A percentile compares a stretch with the other conserved stretches of the same genome.
phyloP scores from a whole-genome alignment of 2,797 vertebrate species.

The Falco naumanni region DNA sequence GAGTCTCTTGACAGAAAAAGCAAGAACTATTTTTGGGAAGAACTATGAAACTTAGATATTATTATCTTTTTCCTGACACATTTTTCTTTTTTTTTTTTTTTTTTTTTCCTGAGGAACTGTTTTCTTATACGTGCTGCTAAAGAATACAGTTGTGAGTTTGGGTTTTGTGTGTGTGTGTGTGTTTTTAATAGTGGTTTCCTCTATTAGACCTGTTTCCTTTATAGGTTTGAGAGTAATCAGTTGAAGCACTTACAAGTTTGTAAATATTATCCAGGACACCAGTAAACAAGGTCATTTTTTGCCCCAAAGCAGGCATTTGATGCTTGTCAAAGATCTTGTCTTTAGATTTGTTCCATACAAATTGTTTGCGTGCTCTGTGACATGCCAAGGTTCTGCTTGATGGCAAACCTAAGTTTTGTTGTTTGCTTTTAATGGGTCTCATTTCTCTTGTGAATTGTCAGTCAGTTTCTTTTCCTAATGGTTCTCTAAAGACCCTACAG shows the following conservation, averaged over 20 bases:
- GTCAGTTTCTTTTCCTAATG: background rate
- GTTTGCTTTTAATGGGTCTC: background rate
- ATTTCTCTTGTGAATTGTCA: background rate
- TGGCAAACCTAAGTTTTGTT: background rate
- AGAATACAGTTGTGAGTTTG: background rate
- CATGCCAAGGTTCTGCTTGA: background rate
- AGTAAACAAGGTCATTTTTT: background rate
- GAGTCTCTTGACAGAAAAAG: background rate
- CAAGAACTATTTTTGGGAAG: background rate
- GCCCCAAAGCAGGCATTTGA: background rate
- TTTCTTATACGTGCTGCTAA: background rate
- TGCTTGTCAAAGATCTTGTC: background rate
- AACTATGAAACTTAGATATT: background rate
- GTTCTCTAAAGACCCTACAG: background rate
- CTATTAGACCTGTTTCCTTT: background rate
- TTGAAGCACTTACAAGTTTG: background rate
- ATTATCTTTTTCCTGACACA: no score
- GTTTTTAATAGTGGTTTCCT: background rate
- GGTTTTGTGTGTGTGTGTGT: no score
- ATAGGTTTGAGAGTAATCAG: background rate
- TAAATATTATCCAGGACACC: background rate
- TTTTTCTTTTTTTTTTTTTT: no score
- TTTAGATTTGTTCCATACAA: background rate
- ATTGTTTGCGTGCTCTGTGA: background rate
- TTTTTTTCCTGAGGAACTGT: background rate